phyloP scores from a whole-genome alignment of 2,888 invertebrate genomes.

The Chymomyza amoena region DNA sequence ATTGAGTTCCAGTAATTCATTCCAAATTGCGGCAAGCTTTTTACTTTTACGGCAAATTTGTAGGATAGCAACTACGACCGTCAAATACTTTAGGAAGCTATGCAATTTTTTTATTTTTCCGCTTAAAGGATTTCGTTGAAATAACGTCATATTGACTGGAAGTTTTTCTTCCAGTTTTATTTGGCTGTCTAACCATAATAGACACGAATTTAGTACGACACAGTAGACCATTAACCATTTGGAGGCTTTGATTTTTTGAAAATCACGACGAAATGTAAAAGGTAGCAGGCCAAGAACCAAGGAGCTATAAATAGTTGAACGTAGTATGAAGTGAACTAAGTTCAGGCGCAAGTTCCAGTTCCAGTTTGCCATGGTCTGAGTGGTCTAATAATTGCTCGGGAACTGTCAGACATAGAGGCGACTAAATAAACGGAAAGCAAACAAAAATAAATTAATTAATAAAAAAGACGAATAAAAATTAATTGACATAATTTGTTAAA shows the following conservation, averaged over 20 bases:
- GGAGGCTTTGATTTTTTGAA: constrained; percentile 15
- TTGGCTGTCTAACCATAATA: constrained; percentile 1
- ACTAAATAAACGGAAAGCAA: too few relatives aligned
- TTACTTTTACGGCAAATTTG: background rate
- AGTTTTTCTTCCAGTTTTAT: background rate
- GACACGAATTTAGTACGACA: background rate
- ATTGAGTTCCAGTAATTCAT: background rate
- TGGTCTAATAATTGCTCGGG: background rate
- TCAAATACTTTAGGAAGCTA: background rate
- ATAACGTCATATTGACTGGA: background rate
- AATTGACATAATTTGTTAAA: too few relatives aligned
- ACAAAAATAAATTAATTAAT: too few relatives aligned
- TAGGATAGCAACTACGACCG: background rate
- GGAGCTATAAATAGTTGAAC: constrained; percentile 34
- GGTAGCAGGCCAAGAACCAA: constrained; percentile 51
- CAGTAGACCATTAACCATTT: constrained; percentile 36
- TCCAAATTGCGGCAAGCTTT: background rate
- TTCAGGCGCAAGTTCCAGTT: background rate
- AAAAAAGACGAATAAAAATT: too few relatives aligned
- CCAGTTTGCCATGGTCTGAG: background rate
- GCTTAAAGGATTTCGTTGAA: background rate
- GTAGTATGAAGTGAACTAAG: constrained; percentile 23
- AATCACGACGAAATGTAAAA: constrained; percentile 17
- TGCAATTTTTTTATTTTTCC: background rate
- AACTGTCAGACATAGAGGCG: too few relatives aligned